Conservation (phyloP, 2,113 vertebrate species). For the Balaeniceps rex region DNA sequence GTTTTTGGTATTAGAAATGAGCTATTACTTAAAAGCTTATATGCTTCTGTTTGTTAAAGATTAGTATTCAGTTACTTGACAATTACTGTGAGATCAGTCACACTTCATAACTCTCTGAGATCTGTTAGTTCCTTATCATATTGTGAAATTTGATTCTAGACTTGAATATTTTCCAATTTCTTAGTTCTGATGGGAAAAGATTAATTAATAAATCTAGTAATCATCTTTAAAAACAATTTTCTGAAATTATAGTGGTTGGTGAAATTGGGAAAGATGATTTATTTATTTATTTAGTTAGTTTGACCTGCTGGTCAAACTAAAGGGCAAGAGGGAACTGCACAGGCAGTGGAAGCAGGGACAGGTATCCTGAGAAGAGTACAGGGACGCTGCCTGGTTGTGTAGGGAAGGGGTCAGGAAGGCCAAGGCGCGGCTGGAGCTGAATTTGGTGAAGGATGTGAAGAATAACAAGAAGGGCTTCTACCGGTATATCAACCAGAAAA, state of each 20-base stretch:
- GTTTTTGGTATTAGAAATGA: background rate
- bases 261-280: background rate
- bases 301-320: too few relatives aligned
- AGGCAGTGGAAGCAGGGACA: too few relatives aligned
- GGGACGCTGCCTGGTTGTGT: too few relatives aligned
- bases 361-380: too few relatives aligned
- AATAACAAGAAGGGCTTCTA: too few relatives aligned
- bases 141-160: background rate
- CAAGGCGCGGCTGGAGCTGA: too few relatives aligned
- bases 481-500: too few relatives aligned
- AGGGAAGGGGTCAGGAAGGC: too few relatives aligned
- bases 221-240: background rate
- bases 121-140: background rate
- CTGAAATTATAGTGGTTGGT: background rate
- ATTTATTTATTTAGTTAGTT: too few relatives aligned
- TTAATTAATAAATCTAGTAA: background rate
- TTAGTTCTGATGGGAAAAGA: background rate
- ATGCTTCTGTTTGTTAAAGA: background rate
- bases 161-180: background rate
- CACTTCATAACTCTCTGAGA: background rate
- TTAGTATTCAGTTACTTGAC: background rate
- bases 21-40: background rate
- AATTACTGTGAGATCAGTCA: background rate
- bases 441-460: too few relatives aligned
- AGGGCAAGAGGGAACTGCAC: too few relatives aligned